Evolutionary conservation across 2,797 vertebrate genomes (phyloP).

Genomic region (Cyprinodon diabolis): DNA sequence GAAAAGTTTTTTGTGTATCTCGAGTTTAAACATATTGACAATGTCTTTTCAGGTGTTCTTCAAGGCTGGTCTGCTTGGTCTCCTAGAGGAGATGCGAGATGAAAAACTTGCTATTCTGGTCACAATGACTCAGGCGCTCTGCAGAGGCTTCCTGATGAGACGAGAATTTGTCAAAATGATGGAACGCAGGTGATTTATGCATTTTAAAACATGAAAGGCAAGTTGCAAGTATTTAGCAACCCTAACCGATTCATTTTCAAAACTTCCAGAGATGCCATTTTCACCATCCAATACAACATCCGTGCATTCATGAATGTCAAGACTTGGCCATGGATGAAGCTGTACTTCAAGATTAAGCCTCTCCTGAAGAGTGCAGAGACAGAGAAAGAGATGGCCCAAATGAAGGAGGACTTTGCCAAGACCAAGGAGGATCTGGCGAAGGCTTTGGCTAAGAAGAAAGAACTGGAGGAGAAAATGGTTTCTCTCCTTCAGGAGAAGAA

Average conservation of each 20-base stretch:
- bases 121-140: constrained; percentile 81
- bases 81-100: constrained; percentile 70
- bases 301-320: constrained; percentile 95
- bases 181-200: constrained; percentile 73
- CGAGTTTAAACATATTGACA: not conserved
- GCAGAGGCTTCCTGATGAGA: constrained; percentile 82
- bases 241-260: not conserved
- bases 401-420: constrained; percentile 91
- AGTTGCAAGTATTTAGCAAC: not conserved
- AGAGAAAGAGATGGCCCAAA: constrained; percentile 91
- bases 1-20: not conserved
- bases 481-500: constrained; percentile 89
- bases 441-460: constrained; percentile 86
- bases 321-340: constrained; percentile 96
- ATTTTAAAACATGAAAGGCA: not conserved
- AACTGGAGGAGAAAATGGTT: constrained; percentile 80
- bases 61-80: constrained; percentile 78
- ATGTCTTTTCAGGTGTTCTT: not conserved
- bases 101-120: constrained; percentile 78
- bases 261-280: constrained; percentile 62
- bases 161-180: constrained; percentile 84
- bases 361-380: constrained; percentile 90
- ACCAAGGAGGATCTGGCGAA: constrained; percentile 86
- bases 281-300: constrained; percentile 83
- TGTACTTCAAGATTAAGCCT: constrained; percentile 93